Evolutionary conservation across 1,140 invertebrate genomes (phyloP).

Genomic region (Heliconius hermathena): DNA sequence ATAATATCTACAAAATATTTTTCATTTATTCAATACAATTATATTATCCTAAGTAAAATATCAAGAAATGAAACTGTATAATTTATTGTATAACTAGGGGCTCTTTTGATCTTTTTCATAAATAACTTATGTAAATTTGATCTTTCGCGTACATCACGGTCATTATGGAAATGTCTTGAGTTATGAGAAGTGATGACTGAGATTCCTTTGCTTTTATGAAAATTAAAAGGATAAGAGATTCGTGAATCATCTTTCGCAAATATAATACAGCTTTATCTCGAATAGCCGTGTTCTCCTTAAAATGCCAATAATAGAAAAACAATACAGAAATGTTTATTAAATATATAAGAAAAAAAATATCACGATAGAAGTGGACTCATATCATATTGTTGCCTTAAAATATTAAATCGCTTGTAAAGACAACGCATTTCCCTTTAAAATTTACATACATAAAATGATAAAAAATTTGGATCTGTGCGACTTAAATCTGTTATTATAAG

Average conservation of each 20-base stretch:
- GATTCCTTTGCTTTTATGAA: background rate
- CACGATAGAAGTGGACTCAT: background rate
- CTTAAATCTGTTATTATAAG: constrained; percentile 37
- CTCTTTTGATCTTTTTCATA: background rate
- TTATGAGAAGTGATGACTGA: background rate
- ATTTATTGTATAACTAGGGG: too few relatives aligned
- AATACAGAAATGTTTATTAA: too few relatives aligned
- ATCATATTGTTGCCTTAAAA: background rate
- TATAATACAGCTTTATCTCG: too few relatives aligned
- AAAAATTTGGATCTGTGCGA: constrained; percentile 31
- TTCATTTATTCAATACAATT: too few relatives aligned
- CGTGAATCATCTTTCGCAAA: background rate
- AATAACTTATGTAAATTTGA: constrained; percentile 7
- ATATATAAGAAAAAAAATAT: background rate
- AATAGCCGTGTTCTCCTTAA: too few relatives aligned
- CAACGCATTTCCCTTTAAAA: background rate
- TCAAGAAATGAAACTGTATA: too few relatives aligned
- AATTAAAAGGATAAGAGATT: background rate
- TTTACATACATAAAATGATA: background rate
- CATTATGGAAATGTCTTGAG: background rate
- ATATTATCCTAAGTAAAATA: too few relatives aligned
- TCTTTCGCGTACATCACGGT: background rate
- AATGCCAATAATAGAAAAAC: too few relatives aligned
- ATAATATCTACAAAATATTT: too few relatives aligned
- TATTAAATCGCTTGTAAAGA: background rate